Percentiles rank a stretch among this genome's conserved stretches.
Conservation (phyloP, 2,888 invertebrate genomes). For the Cephus pygmeus region DNA sequence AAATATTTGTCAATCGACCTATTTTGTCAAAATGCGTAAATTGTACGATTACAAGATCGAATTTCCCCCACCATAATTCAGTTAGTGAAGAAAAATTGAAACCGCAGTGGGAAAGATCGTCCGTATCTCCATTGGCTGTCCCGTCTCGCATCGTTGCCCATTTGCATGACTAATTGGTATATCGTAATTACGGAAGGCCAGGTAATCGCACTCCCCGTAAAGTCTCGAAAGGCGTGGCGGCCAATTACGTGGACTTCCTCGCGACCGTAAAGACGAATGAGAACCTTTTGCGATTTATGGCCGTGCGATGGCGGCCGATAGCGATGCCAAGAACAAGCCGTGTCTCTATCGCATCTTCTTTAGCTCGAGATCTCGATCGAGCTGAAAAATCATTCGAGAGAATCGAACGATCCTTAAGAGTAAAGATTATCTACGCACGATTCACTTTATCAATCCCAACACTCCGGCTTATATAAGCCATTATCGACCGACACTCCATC, state of each 20-base stretch:
- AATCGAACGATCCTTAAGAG: not conserved
- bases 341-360: not conserved
- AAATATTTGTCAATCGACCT: not conserved
- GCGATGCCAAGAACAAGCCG: not conserved
- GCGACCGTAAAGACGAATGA: not conserved
- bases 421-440: not conserved
- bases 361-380: not conserved
- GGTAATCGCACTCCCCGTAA: conserved; percentile 12
- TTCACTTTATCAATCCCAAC: not conserved
- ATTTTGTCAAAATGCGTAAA: not conserved
- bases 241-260: not conserved
- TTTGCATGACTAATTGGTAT: conserved; percentile 37
- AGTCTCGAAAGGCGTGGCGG: conserved; percentile 40
- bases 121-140: not conserved
- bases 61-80: not conserved
- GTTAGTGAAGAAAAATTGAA: not conserved
- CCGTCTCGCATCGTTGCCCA: not conserved
- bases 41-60: not conserved
- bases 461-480: not conserved
- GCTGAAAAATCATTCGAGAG: not conserved
- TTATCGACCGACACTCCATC: not conserved
- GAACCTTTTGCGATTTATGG: not conserved
- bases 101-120: not conserved
- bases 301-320: not conserved
- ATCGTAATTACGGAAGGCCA: conserved; percentile 37